Percentiles rank a stretch among this genome's conserved stretches.
Conservation (phyloP, 2,797 vertebrate genomes). For the Argyrosomus regius region DNA sequence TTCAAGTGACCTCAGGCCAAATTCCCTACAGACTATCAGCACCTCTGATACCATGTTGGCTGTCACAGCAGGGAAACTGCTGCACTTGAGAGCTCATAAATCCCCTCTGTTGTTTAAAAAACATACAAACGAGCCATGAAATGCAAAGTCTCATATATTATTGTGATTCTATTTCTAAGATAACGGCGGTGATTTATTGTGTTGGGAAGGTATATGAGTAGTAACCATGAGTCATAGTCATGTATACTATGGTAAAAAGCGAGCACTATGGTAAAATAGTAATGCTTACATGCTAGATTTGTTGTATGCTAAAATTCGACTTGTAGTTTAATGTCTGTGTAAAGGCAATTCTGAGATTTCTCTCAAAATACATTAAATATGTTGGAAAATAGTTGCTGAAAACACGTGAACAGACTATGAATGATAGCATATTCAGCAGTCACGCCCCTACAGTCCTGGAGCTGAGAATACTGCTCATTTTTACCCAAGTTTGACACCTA, state of each 20-base stretch:
- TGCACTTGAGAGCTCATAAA: slow-evolving; percentile 20
- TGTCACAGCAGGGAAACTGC: slow-evolving; percentile 32
- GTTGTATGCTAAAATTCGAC: not conserved
- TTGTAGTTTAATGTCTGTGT: not conserved
- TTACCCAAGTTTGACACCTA: too few relatives aligned
- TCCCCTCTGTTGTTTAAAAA: slow-evolving; percentile 36
- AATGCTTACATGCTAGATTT: not conserved
- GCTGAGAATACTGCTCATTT: too few relatives aligned
- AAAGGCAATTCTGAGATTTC: too few relatives aligned
- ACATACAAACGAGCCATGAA: not conserved
- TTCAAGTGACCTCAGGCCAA: slow-evolving; percentile 61
- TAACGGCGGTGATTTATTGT: too few relatives aligned
- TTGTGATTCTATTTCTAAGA: not conserved
- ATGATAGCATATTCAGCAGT: too few relatives aligned
- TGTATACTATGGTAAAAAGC: too few relatives aligned
- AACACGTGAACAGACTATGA: too few relatives aligned
- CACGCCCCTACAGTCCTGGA: too few relatives aligned
- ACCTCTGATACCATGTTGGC: slow-evolving; percentile 40
- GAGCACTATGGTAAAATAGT: not conserved
- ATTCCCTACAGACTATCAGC: slow-evolving; percentile 43
- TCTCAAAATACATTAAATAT: too few relatives aligned
- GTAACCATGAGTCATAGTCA: too few relatives aligned
- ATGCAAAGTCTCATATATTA: not conserved
- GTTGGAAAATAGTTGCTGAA: too few relatives aligned
- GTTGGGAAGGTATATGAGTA: too few relatives aligned